Evolutionary conservation across 2,888 invertebrate genomes (phyloP).

Genomic region (Lithophane leautieri): DNA sequence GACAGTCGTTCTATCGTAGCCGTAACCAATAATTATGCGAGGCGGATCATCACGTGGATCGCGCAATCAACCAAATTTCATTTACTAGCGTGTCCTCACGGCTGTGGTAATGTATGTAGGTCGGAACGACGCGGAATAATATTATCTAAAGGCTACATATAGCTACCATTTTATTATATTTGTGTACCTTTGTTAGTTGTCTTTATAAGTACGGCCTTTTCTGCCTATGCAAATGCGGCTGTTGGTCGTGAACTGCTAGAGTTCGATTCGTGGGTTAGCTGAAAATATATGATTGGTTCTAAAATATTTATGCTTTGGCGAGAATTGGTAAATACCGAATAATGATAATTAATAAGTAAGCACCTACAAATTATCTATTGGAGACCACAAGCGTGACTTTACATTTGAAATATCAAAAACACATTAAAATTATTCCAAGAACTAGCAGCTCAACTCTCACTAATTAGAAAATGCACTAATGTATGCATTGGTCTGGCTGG

Average conservation of each 20-base stretch:
- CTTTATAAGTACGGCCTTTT: not conserved
- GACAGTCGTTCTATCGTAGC: constrained; percentile 43
- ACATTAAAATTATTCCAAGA: not conserved
- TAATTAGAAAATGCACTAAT: constrained; percentile 37
- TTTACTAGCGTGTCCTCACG: constrained; percentile 75
- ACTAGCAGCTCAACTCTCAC: not conserved
- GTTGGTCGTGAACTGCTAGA: not conserved
- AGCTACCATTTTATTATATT: constrained; percentile 24
- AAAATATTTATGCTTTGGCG: not conserved
- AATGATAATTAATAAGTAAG: not conserved
- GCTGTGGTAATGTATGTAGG: constrained; percentile 67
- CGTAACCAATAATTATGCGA: constrained; percentile 72
- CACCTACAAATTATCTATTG: not conserved
- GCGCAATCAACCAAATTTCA: constrained; percentile 77
- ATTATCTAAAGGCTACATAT: constrained; percentile 47
- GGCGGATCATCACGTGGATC: constrained; percentile 58
- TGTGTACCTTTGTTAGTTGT: constrained; percentile 12
- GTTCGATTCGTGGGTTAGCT: not conserved
- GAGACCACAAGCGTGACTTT: not conserved
- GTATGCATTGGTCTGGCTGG: constrained; percentile 5
- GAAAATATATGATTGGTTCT: not conserved
- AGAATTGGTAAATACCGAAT: not conserved
- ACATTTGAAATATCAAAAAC: not conserved
- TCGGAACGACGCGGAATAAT: constrained; percentile 68
- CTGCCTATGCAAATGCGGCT: not conserved